phyloP scores from a whole-genome alignment of 2,113 vertebrate species.

The Odocoileus virginianus region DNA sequence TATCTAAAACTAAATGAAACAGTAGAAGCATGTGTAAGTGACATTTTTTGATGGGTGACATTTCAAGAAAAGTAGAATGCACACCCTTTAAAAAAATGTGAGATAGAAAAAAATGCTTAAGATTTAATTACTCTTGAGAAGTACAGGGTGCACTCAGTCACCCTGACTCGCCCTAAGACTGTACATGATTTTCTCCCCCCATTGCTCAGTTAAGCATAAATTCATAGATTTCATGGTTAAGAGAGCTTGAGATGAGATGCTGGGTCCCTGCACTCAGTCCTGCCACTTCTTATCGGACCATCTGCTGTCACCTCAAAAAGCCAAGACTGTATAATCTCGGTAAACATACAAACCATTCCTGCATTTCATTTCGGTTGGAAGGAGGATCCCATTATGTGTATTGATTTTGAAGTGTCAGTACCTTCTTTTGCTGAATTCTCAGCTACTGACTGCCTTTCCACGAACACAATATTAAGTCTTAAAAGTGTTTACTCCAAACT shows the following conservation, averaged over 20 bases:
- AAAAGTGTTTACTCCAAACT: constrained; percentile 35
- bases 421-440: constrained; percentile 35
- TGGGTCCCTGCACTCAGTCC: constrained; percentile 86
- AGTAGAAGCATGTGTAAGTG: constrained; percentile 64
- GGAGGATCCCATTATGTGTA: constrained; percentile 71
- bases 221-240: constrained; percentile 95
- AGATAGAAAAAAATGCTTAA: constrained; percentile 59
- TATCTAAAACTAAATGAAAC: constrained; percentile 68
- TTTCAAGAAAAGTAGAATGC: constrained; percentile 70
- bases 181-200: constrained; percentile 76
- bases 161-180: constrained; percentile 75
- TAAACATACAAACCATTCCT: constrained; percentile 79
- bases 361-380: constrained; percentile 73
- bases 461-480: not conserved
- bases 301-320: constrained; percentile 86
- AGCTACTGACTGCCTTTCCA: constrained; percentile 49
- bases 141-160: constrained; percentile 51
- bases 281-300: constrained; percentile 84
- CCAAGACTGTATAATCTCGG: constrained; percentile 81
- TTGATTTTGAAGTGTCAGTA: constrained; percentile 77
- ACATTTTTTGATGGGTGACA: constrained; percentile 72
- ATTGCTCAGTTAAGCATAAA: constrained; percentile 88
- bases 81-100: constrained; percentile 51
- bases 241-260: constrained; percentile 91
- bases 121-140: constrained; percentile 57